Base-by-base conservation (phyloP, 2,888 invertebrate species). In the Dryomyza anilis region DNA sequence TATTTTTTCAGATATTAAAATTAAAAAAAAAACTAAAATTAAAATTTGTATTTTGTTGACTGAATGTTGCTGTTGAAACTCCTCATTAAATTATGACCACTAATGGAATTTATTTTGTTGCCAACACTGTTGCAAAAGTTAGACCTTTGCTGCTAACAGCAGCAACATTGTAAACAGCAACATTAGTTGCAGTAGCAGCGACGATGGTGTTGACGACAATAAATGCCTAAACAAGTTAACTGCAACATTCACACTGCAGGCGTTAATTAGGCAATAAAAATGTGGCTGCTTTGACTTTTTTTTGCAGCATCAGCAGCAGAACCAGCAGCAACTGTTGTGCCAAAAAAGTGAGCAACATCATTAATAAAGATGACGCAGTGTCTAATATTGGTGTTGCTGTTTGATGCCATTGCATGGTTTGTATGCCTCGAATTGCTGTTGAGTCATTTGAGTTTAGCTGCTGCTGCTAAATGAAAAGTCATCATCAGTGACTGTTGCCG, bases 331-430 rank as follows among this genome's bases (percentile, higher is more conserved):
- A n/a, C n/a, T n/a, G n/a, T n/a, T n/a, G n/a, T n/a, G n/a, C n/a
- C n/a, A 19, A 16, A 10, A 46, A 33, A 12, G 12, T 8, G 12
- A 39, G 25, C 36, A 39, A 23, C 56, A 33, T 8, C 55, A 10
- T 5, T 29, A 33, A 56, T 23, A 23, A 25, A 10, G 5, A n/a
- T 45, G 43, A n/a, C n/a, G n/a, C n/a, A n/a, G n/a, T n/a, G n/a
- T n/a, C n/a, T n/a, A 55, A 55, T n/a, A 3, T 30, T 56, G 43
- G 62, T 67, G 64, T 39, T 39, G 39, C 7, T 39, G 39, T 7
- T 39, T 39, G 39, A 14, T 39, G 39, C n/a, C 12, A 12, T 33
- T 33, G 33, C 33, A 33, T n/a, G n/a, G n/a, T n/a, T n/a, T n/a
- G n/a, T n/a, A n/a, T n/a, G n/a, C 50, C 25, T 29, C 27, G 14